Conservation (phyloP, 1,140 invertebrate species). For the Zaprionus gabonicus region DNA sequence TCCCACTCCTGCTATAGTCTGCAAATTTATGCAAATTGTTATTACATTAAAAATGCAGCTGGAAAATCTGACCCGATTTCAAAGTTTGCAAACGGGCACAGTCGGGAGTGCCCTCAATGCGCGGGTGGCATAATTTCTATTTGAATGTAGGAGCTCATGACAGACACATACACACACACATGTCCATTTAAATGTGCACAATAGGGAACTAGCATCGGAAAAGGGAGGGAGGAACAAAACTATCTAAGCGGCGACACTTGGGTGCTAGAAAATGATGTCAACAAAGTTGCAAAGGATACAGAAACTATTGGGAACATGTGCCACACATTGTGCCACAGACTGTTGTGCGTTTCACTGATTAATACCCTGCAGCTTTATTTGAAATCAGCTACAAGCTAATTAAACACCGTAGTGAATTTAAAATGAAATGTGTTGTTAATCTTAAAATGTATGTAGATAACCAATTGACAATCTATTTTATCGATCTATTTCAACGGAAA, state of each 20-base stretch:
- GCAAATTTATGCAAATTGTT: conserved; percentile 64
- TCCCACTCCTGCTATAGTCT: conserved; percentile 21
- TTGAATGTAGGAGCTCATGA: conserved; percentile 38
- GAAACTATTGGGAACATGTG: neutral
- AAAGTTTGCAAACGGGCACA: conserved; percentile 24
- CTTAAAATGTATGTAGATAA: too few relatives aligned
- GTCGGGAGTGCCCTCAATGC: conserved; percentile 10
- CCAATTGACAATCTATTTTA: too few relatives aligned
- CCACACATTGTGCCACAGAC: neutral
- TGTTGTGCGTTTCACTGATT: neutral
- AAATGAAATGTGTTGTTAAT: too few relatives aligned
- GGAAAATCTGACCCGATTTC: conserved; percentile 26
- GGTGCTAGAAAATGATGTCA: conserved; percentile 46
- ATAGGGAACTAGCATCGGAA: conserved; percentile 21
- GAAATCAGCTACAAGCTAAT: too few relatives aligned
- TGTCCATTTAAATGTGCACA: neutral
- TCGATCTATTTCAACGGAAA: neutral
- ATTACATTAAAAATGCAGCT: conserved; percentile 47
- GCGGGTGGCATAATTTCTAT: conserved; percentile 60
- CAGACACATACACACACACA: neutral
- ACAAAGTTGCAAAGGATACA: conserved; percentile 34
- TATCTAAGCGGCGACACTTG: neutral
- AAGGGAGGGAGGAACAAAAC: conserved; percentile 21
- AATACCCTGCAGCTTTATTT: neutral
- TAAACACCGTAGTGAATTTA: too few relatives aligned